phyloP scores from a whole-genome alignment of 1,140 invertebrate species.

The Drosophila parvula region DNA sequence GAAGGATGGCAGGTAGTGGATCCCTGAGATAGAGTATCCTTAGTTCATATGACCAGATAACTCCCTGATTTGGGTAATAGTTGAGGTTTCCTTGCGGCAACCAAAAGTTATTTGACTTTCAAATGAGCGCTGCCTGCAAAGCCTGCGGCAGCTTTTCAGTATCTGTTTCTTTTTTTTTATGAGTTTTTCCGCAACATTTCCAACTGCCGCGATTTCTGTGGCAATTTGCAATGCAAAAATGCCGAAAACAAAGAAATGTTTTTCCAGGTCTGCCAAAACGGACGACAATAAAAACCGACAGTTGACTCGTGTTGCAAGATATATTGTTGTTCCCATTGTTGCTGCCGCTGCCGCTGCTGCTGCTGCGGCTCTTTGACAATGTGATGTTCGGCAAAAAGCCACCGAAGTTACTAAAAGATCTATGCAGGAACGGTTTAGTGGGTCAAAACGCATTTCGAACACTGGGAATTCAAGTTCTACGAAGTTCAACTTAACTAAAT shows the following conservation, averaged over 20 bases:
- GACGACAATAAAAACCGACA: constrained; percentile 82
- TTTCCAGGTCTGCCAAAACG: constrained; percentile 51
- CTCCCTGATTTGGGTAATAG: constrained; percentile 61
- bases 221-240: constrained; percentile 83
- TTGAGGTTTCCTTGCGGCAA: constrained; percentile 53
- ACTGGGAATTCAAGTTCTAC: background rate
- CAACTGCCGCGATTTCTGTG: constrained; percentile 75
- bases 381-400: constrained; percentile 28
- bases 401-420: constrained; percentile 22
- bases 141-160: constrained; percentile 47
- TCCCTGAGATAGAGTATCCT: constrained; percentile 41
- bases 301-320: constrained; percentile 83
- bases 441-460: constrained; percentile 64
- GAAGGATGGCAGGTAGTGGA: background rate
- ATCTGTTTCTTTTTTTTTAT: constrained; percentile 62
- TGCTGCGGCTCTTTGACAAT: constrained; percentile 31
- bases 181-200: constrained; percentile 81
- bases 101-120: constrained; percentile 77
- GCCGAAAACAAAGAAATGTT: constrained; percentile 80
- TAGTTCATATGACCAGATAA: constrained; percentile 11
- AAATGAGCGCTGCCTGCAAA: constrained; percentile 65
- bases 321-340: constrained; percentile 70
- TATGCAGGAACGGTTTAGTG: constrained; percentile 45
- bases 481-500: no score
- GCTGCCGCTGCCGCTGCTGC: constrained; percentile 12